phyloP scores from a whole-genome alignment of 2,113 vertebrate species.

The Okapia johnstoni region DNA sequence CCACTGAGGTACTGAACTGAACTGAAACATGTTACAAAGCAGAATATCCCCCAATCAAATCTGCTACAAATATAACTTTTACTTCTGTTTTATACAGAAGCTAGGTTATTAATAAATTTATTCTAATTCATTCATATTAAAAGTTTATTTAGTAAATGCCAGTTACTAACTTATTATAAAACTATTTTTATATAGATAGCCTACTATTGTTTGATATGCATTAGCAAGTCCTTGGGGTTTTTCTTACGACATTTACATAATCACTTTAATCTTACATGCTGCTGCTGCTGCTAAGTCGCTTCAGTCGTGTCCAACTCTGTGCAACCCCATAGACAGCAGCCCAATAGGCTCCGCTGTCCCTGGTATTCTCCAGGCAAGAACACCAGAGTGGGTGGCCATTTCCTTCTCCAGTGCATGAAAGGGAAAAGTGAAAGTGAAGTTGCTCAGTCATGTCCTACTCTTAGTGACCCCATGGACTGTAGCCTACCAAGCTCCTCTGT shows the following conservation, averaged over 20 bases:
- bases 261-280: background rate
- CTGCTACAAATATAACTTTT: background rate
- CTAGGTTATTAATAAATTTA: background rate
- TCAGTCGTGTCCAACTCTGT: too few species aligned
- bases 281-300: too few species aligned
- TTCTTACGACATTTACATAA: background rate
- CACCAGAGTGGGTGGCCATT: too few species aligned
- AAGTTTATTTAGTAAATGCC: background rate
- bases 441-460: too few species aligned
- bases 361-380: too few species aligned
- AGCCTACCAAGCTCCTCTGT: too few species aligned
- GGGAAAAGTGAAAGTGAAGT: too few species aligned
- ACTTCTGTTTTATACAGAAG: background rate
- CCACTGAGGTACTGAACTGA: too few species aligned
- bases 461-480: too few species aligned
- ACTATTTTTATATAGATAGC: background rate
- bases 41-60: background rate
- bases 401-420: too few species aligned
- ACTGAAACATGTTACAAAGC: background rate
- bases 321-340: too few species aligned
- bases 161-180: background rate
- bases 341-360: too few species aligned
- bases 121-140: background rate
- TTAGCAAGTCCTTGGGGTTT: background rate
- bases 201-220: background rate